Percentiles rank a stretch among this genome's conserved stretches.
Evolutionary conservation across 2,113 vertebrate species (phyloP).

Genomic region (Oxygymnocypris stewartii): DNA sequence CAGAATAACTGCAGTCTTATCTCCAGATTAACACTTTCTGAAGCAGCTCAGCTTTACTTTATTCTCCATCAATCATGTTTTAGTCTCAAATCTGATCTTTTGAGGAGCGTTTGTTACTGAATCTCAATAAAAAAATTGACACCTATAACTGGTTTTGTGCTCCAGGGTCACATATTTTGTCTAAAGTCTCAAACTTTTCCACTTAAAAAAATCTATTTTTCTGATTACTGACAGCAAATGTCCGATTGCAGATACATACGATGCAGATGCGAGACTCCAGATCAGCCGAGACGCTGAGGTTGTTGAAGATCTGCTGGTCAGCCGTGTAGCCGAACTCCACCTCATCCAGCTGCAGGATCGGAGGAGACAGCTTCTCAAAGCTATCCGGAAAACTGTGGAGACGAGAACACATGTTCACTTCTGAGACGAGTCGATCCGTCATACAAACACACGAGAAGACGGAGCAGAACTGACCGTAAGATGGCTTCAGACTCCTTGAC

Average conservation of each 20-base stretch:
- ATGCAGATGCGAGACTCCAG: slow-evolving; percentile 97
- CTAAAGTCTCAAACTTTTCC: no score
- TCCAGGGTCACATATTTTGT: no score
- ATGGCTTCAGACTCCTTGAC: slow-evolving; percentile 90
- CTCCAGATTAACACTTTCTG: no score
- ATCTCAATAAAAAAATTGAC: no score
- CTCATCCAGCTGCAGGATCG: slow-evolving; percentile 92
- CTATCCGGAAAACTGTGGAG: slow-evolving; percentile 89
- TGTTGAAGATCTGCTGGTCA: slow-evolving; percentile 78
- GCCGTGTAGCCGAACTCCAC: slow-evolving; percentile 88
- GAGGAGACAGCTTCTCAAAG: slow-evolving; percentile 97
- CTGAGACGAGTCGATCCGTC: not conserved
- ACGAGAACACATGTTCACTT: not conserved
- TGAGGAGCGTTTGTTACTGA: no score
- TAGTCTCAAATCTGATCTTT: no score
- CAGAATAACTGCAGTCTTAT: no score
- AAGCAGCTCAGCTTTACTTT: no score
- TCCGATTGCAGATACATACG: slow-evolving; percentile 68
- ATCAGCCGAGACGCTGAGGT: slow-evolving; percentile 90
- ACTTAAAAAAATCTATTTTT: no score
- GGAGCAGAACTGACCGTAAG: slow-evolving; percentile 78
- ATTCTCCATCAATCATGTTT: no score
- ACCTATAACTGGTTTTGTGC: no score
- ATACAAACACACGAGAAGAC: not conserved
- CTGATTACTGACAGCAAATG: no score